These are phyloP conservation scores for Cheiracanthium punctorium DNA, from an alignment of 2,888 invertebrate species.

Conservation along the genomic window DNA sequence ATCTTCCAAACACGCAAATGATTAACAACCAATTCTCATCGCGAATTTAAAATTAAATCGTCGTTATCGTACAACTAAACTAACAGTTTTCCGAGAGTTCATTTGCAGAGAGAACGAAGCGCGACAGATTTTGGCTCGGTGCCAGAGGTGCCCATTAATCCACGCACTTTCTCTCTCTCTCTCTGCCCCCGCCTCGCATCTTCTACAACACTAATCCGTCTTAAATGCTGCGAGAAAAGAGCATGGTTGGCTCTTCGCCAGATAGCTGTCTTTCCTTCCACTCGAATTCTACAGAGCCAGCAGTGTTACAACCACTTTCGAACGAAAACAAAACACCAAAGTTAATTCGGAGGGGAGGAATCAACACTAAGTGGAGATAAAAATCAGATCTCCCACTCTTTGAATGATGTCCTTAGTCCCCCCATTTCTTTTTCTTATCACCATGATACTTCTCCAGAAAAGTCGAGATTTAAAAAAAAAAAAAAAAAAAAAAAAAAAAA, in stretches of 20 bases:
- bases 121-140: background rate
- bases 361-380: background rate
- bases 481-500: too few relatives aligned
- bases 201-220: background rate
- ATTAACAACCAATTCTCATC: too few relatives aligned
- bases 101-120: too few relatives aligned
- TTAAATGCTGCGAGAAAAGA: background rate
- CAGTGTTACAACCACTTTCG: background rate
- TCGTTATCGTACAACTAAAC: too few relatives aligned
- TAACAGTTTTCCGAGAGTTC: too few relatives aligned
- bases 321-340: background rate
- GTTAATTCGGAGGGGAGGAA: background rate
- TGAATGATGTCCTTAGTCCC: background rate
- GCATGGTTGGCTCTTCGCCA: background rate
- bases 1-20: too few relatives aligned
- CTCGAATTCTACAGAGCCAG: conserved; percentile 2
- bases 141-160: background rate
- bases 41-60: too few relatives aligned
- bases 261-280: background rate
- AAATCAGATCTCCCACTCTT: background rate
- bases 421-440: too few relatives aligned
- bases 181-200: background rate
- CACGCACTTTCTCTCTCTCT: background rate
- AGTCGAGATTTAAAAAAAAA: too few relatives aligned
- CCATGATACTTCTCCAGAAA: too few relatives aligned